Evolutionary conservation across 2,888 invertebrate genomes (phyloP), one percentile per base, ranked within the genome.

Genomic region (Meiosimyza decipiens): DNA sequence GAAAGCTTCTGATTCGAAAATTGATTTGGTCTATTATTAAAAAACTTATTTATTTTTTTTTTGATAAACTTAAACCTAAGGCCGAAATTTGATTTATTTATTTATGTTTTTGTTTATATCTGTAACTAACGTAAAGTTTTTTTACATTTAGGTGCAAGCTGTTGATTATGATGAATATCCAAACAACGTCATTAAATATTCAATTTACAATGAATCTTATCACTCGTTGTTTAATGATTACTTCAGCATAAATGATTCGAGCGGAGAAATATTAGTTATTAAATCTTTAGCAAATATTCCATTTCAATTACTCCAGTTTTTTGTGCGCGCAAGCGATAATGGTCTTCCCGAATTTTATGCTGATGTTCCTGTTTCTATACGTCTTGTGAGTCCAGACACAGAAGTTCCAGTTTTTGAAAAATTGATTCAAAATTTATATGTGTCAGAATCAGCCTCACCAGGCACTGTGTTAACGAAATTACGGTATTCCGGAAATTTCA

Each of bases 281-380:
- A 90, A 91, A 78, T 89, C 90, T 81, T 91, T 92, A 18, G 84
- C 89, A 16, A 85, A 89, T 33, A 91, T 86, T 82, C 77, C 77
- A 49, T 93, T 93, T 73, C 91, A 93, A 86, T 89, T 92, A 70
- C 92, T 95, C 85, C 95, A 95, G 88, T 94, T 97, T 85, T 96
- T 97, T 88, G 93, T 98, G 68, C 91, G 95, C 74, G 98, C 96
- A 16, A 91, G 91, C 68, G 97, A 98, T 88, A 90, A 90, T 81
- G 96, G 96, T 0, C 89, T 89, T 15, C 91, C 90, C 72, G 91
- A 93, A 59, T 92, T 93, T 77, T 93, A 95, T 85, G 91, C 91
- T 54, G 94, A 95, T 84, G 94, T 95, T 71, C 93, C 96, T 7
- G 91, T 98, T 47, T 91, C 91, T 74, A 91, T 98, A 79, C 90